Base-by-base conservation (phyloP, 2,113 vertebrate genomes). In the Natator depressus region DNA sequence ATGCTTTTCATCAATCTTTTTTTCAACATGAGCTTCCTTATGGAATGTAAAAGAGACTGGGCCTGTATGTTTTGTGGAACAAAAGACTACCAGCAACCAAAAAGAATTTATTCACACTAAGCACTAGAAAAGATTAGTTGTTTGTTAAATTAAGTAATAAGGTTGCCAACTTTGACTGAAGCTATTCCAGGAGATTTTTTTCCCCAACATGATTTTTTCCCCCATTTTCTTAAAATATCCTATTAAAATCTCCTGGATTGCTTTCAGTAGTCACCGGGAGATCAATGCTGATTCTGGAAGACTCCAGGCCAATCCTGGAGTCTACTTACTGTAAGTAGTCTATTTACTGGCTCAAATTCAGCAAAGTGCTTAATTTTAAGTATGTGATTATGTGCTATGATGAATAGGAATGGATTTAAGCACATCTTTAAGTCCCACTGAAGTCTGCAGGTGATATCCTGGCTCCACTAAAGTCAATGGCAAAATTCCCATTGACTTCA, bases 91-190 rank as follows among this genome's bases (percentile, higher is more conserved):
- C 42, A 10, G 9, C 20, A 76, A 85, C 85, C 6, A 27, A 29
- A 6, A 3, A 24, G 72, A 89, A 24, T 90, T 46, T n/a, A 13
- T 92, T 85, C 57, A 49, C 47, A 17, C 6, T 31, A 17, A 47
- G 0, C 0, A 3, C 25, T 80, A 82, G 12, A n/a, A 38, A 20
- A 38, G 19, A 38, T 38, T 19, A 38, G 19, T 38, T 35, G 31
- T 65, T 19, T 38, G 20, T 10, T n/a, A 72, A 38, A 72, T 72
- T 38, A 72, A 72, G 19, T 72, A 54, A 54, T 22, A 54, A 20
- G 53, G 53, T 54, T 54, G 53, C 53, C 53, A 54, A 9, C 53
- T 54, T 20, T 54, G 20, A 54, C 53, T 54, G 53, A 54, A 54
- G 3, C 53, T 54, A 54, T 54, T 54, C 53, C 19, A 7, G 19